Evolutionary conservation across 2,113 vertebrate genomes (phyloP).

Genomic region (Sphaerodactylus townsendi): DNA sequence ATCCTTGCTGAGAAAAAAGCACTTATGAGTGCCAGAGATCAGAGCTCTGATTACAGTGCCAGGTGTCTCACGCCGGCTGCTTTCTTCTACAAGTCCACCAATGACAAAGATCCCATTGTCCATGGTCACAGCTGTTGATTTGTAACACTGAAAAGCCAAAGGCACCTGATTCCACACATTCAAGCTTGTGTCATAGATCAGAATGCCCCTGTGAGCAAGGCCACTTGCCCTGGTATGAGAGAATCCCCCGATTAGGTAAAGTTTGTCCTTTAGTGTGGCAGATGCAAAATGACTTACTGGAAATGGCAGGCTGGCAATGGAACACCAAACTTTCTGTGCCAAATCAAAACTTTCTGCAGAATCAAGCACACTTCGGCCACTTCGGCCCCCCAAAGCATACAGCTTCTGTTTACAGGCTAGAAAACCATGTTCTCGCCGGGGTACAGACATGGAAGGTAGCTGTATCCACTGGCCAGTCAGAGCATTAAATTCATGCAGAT

Average conservation of each 20-base stretch:
- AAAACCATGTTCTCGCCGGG: slow-evolving; percentile 78
- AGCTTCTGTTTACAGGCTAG: slow-evolving; percentile 73
- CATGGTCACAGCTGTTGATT: slow-evolving; percentile 80
- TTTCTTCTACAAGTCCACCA: slow-evolving; percentile 70
- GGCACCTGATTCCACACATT: slow-evolving; percentile 79
- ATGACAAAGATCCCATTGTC: slow-evolving; percentile 81
- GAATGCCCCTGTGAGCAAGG: slow-evolving; percentile 79
- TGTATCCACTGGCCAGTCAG: slow-evolving; percentile 78
- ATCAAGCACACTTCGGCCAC: slow-evolving; percentile 75
- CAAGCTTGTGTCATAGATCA: slow-evolving; percentile 79
- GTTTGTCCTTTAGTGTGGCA: slow-evolving; percentile 73
- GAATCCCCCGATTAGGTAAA: slow-evolving; percentile 81
- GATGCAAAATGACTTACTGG: slow-evolving; percentile 79
- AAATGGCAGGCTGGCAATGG: slow-evolving; percentile 68
- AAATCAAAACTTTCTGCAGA: slow-evolving; percentile 79
- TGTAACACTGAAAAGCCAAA: slow-evolving; percentile 75
- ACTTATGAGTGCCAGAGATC: slow-evolving; percentile 24
- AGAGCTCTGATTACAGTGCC: slow-evolving; percentile 29
- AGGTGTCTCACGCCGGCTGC: slow-evolving; percentile 20
- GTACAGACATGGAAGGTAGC: slow-evolving; percentile 72
- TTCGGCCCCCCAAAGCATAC: slow-evolving; percentile 80
- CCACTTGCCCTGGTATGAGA: slow-evolving; percentile 53
- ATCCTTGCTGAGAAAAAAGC: slow-evolving; percentile 34
- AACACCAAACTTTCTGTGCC: slow-evolving; percentile 55
- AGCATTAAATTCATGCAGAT: slow-evolving; percentile 79